Conservation (phyloP, 2,797 vertebrate species). For the Onychomys arenicola region DNA sequence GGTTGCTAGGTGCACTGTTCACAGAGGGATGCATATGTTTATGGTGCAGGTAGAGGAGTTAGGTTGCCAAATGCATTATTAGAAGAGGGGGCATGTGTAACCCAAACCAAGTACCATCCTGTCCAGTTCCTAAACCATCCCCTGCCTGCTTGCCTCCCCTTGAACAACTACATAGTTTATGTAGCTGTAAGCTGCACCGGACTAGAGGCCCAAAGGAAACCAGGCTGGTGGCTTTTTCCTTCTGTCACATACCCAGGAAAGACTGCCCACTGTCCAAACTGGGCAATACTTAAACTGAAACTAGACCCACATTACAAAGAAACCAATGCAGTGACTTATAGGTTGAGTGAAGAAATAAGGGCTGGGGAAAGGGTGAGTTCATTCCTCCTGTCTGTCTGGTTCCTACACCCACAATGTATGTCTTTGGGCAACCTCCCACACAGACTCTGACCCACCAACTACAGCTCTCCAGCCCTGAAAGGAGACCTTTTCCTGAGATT, state of each 20-base stretch:
- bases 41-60: not conserved
- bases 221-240: slow-evolving; percentile 14
- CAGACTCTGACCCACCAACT: slow-evolving; percentile 68
- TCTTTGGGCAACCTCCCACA: slow-evolving; percentile 78
- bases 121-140: not conserved
- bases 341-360: slow-evolving; percentile 68
- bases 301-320: slow-evolving; percentile 7
- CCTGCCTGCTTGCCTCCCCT: not conserved
- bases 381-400: slow-evolving; percentile 75
- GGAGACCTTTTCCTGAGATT: slow-evolving; percentile 77
- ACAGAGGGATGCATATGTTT: not conserved
- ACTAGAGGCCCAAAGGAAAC: slow-evolving; percentile 7
- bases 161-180: not conserved
- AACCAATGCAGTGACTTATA: slow-evolving; percentile 68
- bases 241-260: slow-evolving; percentile 2
- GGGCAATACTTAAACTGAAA: slow-evolving; percentile 45
- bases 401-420: slow-evolving; percentile 73
- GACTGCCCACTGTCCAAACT: not conserved
- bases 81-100: not conserved
- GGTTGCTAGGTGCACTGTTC: not conserved
- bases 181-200: not conserved
- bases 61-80: not conserved
- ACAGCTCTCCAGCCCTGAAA: slow-evolving; percentile 71
- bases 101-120: not conserved
- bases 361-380: slow-evolving; percentile 65